Base-by-base conservation (phyloP, 30 jellyfish, hydroid and myxozoan species). In the Hydractinia echinata region DNA sequence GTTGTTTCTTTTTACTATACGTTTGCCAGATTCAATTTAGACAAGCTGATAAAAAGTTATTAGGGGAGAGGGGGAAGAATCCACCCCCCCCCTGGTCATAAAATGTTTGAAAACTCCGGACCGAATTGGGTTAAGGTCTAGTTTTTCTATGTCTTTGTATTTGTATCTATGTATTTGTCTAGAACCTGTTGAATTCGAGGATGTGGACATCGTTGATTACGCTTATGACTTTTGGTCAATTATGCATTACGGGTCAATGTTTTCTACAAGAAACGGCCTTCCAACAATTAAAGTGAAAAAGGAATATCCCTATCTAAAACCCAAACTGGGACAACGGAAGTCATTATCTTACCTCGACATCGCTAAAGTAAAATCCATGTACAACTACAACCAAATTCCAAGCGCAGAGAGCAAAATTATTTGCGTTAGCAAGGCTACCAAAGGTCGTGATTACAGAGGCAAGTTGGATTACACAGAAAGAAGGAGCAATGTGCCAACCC, bases 221-320 rank as follows among this genome's bases (percentile, higher is more conserved):
- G 98, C 98, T 6, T 92, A 92, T 66, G 98, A 92, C 73, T 92
- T 69, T 82, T 92, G 98, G 98, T 77, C 93, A 0, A 84, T 87
- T 21, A 92, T 92, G 98, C 98, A 92, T 66, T 92, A 92, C 73
- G 96, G 98, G 4, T 89, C 95, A 55, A 70, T 49, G 10, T 92
- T 88, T 10, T 86, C 79, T 89, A 82, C 96, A 19, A 73, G 55
- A 16, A 92, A 92, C 68, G 86, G 85, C 48, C 83, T 76, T 44
- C 96, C 88, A 68, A 92, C 98, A 1, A 92, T 92, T 13, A 86
- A 81, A 81, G 84, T 92, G 39, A 71, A 64, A 60, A 87, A 83
- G 20, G 81, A 52, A 20, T 77, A 77, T 60, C 54, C 80, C 54
- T 48, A 54, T 53, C 56, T 77, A 77, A 44, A 54, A 53, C 85